Conservation (phyloP, 2,888 invertebrate genomes). For the Synanthedon vespiformis region DNA sequence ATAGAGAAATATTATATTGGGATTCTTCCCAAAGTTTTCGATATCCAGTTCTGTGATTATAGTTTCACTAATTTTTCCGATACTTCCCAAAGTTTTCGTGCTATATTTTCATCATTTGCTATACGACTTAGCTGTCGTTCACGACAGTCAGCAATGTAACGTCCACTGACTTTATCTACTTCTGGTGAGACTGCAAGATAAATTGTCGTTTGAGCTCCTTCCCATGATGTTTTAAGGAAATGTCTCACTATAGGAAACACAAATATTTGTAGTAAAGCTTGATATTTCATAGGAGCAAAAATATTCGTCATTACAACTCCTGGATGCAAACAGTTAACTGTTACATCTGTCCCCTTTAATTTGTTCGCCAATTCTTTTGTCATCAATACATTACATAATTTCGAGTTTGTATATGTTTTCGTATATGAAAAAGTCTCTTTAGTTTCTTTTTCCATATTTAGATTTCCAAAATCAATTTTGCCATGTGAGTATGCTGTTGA, state of each 20-base stretch:
- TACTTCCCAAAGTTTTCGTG: too few relatives aligned
- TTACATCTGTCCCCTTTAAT: slow-evolving; percentile 11
- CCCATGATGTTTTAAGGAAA: slow-evolving; percentile 27
- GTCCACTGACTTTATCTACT: slow-evolving; percentile 61
- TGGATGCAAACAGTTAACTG: slow-evolving; percentile 42
- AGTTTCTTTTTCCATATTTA: slow-evolving; percentile 13
- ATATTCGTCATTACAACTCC: slow-evolving; percentile 8
- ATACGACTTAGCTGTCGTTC: slow-evolving; percentile 19
- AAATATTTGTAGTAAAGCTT: neutral
- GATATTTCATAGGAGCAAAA: too few relatives aligned
- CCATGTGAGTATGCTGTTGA: slow-evolving; percentile 51
- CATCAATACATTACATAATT: slow-evolving; percentile 73
- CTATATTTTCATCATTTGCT: too few relatives aligned
- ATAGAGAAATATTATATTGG: too few relatives aligned
- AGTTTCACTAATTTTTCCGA: too few relatives aligned
- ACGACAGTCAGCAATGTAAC: slow-evolving; percentile 72
- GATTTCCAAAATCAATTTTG: slow-evolving; percentile 11
- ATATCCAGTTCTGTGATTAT: too few relatives aligned
- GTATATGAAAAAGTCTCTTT: too few relatives aligned
- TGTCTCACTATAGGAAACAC: neutral
- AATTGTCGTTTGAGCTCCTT: slow-evolving; percentile 65
- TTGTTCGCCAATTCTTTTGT: slow-evolving; percentile 68
- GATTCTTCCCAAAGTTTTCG: too few relatives aligned
- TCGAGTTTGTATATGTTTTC: slow-evolving; percentile 29
- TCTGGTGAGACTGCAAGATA: slow-evolving; percentile 41